phyloP scores from a whole-genome alignment of 2,888 invertebrate species.

The Amitus sp. region DNA sequence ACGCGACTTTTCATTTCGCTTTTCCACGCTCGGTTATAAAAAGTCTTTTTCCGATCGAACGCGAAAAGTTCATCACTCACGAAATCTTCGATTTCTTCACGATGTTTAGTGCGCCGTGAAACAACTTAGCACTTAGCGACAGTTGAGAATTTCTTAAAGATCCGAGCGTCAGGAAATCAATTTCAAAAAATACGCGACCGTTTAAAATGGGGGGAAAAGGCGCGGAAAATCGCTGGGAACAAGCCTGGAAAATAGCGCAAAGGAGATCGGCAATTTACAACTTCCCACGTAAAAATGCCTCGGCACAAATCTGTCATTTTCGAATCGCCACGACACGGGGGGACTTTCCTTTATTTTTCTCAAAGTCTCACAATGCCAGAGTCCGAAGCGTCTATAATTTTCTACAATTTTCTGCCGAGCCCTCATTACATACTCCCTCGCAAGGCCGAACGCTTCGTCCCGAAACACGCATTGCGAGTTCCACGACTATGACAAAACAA shows the following conservation, averaged over 20 bases:
- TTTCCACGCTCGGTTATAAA: slow-evolving; percentile 16
- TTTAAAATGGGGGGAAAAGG: no score
- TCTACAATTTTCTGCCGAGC: neutral
- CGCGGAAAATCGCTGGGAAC: no score
- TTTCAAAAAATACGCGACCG: no score
- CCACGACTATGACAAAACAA: neutral
- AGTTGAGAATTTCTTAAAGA: neutral
- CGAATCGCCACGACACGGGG: neutral
- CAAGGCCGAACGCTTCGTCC: neutral
- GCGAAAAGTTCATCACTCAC: slow-evolving; percentile 10
- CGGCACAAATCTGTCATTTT: neutral
- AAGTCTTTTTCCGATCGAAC: no score
- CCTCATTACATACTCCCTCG: neutral
- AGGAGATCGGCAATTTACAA: slow-evolving; percentile 4
- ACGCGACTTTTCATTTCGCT: slow-evolving; percentile 28
- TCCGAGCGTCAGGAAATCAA: no score
- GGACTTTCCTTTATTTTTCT: neutral
- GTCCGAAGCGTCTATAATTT: neutral
- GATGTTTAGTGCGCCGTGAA: slow-evolving; percentile 10
- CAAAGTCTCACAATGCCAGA: neutral
- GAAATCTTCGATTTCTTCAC: slow-evolving; percentile 21
- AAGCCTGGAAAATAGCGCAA: no score
- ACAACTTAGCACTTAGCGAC: slow-evolving; percentile 14
- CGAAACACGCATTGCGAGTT: neutral
- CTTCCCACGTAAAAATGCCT: neutral